Evolutionary conservation across 2,888 invertebrate genomes (phyloP).

Genomic region (Vandiemenella viatica): DNA sequence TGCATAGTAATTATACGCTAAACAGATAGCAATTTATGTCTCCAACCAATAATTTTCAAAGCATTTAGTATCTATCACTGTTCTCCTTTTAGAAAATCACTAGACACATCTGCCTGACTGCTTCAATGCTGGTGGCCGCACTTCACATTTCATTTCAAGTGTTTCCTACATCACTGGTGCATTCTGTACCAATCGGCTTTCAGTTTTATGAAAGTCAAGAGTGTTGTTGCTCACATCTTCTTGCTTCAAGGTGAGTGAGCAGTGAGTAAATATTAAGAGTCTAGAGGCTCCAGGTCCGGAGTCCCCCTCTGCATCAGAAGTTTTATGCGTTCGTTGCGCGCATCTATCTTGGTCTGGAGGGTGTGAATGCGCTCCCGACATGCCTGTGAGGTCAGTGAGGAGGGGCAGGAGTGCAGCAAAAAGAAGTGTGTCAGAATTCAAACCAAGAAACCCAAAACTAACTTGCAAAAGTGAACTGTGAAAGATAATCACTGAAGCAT

Average conservation of each 20-base stretch:
- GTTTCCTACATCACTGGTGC: constrained; percentile 3
- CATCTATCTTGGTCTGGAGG: constrained; percentile 75
- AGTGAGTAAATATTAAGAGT: constrained; percentile 37
- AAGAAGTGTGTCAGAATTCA: constrained; percentile 24
- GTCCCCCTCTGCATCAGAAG: constrained; percentile 73
- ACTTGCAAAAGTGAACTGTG: constrained; percentile 2
- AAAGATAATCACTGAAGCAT: constrained; percentile 1
- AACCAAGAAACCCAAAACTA: constrained; percentile 11
- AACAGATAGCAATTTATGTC: too few species aligned
- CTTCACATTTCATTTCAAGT: constrained; percentile 17
- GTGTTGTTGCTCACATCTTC: not conserved
- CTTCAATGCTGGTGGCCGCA: constrained; percentile 18
- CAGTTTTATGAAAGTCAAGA: too few species aligned
- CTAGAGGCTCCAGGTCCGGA: constrained; percentile 64
- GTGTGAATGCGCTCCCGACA: constrained; percentile 73
- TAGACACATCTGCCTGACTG: not conserved
- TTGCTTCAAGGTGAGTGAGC: not conserved
- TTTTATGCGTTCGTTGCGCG: constrained; percentile 78
- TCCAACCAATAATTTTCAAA: too few species aligned
- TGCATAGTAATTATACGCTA: too few species aligned
- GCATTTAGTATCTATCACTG: too few species aligned
- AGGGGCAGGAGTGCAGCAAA: constrained; percentile 26
- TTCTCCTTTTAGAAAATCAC: too few species aligned
- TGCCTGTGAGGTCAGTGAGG: constrained; percentile 37
- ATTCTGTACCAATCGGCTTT: too few species aligned